These are phyloP conservation scores for Picus viridis DNA, from an alignment of 2,797 vertebrate species.

Conservation along the genomic window DNA sequence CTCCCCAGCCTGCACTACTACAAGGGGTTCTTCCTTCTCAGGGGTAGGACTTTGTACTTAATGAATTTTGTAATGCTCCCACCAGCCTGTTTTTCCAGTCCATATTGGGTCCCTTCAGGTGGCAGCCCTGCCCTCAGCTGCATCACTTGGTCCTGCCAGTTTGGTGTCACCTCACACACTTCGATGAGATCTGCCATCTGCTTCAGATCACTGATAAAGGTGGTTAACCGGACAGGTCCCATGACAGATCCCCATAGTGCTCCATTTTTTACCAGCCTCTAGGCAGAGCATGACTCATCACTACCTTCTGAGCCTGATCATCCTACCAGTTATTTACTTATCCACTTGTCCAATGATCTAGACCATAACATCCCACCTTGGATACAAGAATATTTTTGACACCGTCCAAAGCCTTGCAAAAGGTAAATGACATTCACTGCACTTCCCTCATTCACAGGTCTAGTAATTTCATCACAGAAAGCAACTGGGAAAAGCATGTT, in stretches of 20 bases:
- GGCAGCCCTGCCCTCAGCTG: not conserved
- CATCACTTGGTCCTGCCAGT: not conserved
- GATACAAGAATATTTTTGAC: not conserved
- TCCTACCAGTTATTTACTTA: not conserved
- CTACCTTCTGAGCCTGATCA: not conserved
- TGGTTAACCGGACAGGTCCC: not conserved
- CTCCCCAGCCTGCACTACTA: not conserved
- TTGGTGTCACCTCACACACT: not conserved
- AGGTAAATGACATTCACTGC: not conserved
- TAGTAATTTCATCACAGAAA: not conserved
- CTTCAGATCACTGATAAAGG: not conserved
- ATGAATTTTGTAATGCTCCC: not conserved
- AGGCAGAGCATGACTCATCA: not conserved
- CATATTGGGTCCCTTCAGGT: not conserved
- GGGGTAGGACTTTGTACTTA: not conserved
- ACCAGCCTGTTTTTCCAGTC: not conserved
- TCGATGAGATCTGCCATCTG: not conserved
- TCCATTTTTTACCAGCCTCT: not conserved
- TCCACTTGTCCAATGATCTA: not conserved
- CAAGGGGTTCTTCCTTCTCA: not conserved
- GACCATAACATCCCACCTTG: not conserved
- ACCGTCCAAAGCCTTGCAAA: not conserved
- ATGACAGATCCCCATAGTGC: not conserved
- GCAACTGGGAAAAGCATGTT: not conserved
- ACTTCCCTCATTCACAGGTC: not conserved